These are phyloP conservation scores for Cataglyphis livida DNA, from an alignment of 2,888 invertebrate genomes.

Conservation along the genomic window DNA sequence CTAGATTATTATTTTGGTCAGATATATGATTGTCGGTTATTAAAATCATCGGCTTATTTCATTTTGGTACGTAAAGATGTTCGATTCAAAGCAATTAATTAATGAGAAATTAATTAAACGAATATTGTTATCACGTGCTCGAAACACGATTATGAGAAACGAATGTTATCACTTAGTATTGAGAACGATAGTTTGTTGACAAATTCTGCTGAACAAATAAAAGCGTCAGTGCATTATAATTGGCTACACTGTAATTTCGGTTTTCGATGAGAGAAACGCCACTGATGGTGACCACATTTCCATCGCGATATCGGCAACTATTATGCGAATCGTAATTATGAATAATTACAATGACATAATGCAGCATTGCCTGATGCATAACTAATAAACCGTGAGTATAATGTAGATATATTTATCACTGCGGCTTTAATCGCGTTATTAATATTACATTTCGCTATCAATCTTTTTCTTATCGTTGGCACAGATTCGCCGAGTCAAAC, in stretches of 20 bases:
- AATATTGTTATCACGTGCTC: neutral
- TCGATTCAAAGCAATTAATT: neutral
- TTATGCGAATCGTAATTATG: constrained; percentile 49
- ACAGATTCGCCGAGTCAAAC: neutral
- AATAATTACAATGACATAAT: constrained; percentile 50
- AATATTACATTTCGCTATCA: constrained; percentile 20
- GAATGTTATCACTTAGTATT: constrained; percentile 34
- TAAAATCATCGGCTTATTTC: neutral
- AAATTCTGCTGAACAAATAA: constrained; percentile 40
- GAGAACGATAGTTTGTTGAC: constrained; percentile 8
- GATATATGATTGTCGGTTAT: neutral
- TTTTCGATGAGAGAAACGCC: constrained; percentile 35
- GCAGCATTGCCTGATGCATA: constrained; percentile 35
- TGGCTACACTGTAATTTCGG: constrained; percentile 44
- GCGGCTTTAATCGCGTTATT: constrained; percentile 38
- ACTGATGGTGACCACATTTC: constrained; percentile 26
- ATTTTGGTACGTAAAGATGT: neutral
- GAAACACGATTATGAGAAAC: constrained; percentile 18
- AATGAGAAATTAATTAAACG: neutral
- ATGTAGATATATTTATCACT: constrained; percentile 23
- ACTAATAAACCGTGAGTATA: constrained; percentile 42
- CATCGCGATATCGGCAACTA: constrained; percentile 37
- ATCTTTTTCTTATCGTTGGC: constrained; percentile 19
- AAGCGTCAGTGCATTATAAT: constrained; percentile 54
- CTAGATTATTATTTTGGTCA: neutral